Percentiles rank a stretch among this genome's conserved stretches.
These are phyloP conservation scores for Drosophila cognata DNA, from an alignment of 2,888 invertebrate genomes.

Conservation along the genomic window DNA sequence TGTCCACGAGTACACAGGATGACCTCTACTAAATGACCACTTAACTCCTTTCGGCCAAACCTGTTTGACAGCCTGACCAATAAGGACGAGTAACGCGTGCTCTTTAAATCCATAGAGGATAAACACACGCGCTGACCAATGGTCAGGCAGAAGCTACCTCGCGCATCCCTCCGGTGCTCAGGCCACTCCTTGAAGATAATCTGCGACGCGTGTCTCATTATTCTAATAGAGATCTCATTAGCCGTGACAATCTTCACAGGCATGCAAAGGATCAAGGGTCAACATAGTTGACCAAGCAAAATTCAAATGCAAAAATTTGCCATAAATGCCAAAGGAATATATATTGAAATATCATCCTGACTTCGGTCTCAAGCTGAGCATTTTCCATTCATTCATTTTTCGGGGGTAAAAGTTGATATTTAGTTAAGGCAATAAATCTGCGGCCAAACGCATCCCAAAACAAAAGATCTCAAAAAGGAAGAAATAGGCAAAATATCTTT, in stretches of 20 bases:
- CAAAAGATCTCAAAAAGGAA: conserved; percentile 49
- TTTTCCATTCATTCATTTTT: conserved; percentile 1
- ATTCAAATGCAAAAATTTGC: conserved; percentile 25
- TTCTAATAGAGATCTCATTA: conserved; percentile 58
- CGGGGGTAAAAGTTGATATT: conserved; percentile 56
- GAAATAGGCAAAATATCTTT: conserved; percentile 56
- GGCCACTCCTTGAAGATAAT: conserved; percentile 52
- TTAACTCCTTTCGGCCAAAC: conserved; percentile 53
- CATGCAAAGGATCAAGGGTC: conserved; percentile 48
- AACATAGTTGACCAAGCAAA: conserved; percentile 44
- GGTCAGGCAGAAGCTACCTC: conserved; percentile 58
- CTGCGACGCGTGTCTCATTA: conserved; percentile 47
- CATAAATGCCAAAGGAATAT: conserved; percentile 31
- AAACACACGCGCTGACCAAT: conserved; percentile 61
- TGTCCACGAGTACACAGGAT: conserved; percentile 58
- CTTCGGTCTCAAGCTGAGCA: background rate
- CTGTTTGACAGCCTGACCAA: conserved; percentile 65
- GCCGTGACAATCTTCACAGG: conserved; percentile 38
- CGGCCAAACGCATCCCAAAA: conserved; percentile 63
- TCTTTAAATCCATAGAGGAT: conserved; percentile 29
- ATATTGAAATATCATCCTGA: conserved; percentile 61
- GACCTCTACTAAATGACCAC: conserved; percentile 40
- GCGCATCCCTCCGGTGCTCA: conserved; percentile 23
- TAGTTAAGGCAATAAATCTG: conserved; percentile 74
- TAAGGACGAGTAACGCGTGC: conserved; percentile 32